Evolutionary conservation across 1,140 invertebrate species (phyloP).

Genomic region (Mylabris phalerata): DNA sequence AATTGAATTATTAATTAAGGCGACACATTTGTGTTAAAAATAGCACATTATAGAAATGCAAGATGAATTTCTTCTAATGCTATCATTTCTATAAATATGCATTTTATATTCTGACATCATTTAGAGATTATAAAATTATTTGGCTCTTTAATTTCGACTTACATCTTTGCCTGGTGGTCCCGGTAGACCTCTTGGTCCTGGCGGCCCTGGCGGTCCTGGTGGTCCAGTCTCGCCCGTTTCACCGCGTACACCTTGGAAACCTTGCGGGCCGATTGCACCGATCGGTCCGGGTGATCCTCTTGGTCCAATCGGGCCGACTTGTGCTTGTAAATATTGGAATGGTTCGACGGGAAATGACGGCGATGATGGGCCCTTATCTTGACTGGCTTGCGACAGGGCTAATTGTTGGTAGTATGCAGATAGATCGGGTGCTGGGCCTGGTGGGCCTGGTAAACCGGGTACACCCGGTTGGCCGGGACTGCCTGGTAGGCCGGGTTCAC

Average conservation of each 20-base stretch:
- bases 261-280: conserved; percentile 65
- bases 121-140: background rate
- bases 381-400: conserved; percentile 53
- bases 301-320: conserved; percentile 66
- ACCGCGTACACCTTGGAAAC: conserved; percentile 72
- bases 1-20: too few relatives aligned
- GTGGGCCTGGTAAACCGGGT: conserved; percentile 63
- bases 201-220: conserved; percentile 54
- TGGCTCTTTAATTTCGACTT: conserved; percentile 28
- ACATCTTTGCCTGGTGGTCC: conserved; percentile 75
- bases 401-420: conserved; percentile 58
- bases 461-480: conserved; percentile 55
- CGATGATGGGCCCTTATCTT: conserved; percentile 65
- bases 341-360: conserved; percentile 51
- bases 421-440: conserved; percentile 69
- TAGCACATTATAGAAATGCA: too few relatives aligned
- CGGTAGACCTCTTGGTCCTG: conserved; percentile 58
- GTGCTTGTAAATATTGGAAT: conserved; percentile 68
- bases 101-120: background rate
- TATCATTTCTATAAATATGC: too few relatives aligned
- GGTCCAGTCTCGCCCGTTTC: conserved; percentile 65
- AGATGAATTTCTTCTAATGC: too few relatives aligned
- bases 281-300: conserved; percentile 59
- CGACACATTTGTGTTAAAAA: too few relatives aligned
- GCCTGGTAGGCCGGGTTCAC: conserved; percentile 53